phyloP scores from a whole-genome alignment of 1,140 invertebrate genomes.

The Drosophila arizonae region DNA sequence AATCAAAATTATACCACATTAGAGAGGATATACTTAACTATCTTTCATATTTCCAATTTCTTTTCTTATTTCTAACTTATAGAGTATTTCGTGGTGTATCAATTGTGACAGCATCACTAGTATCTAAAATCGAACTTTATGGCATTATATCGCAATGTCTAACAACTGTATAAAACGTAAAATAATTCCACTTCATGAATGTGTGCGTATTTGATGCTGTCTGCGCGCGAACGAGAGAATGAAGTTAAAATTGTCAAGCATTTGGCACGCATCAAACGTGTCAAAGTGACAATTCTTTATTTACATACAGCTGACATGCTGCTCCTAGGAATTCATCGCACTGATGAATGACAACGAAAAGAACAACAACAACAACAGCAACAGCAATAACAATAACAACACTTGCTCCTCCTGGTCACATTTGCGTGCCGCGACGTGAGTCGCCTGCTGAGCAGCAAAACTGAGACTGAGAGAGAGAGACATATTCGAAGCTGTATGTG shows the following conservation, averaged over 20 bases:
- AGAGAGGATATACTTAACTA: too few relatives aligned
- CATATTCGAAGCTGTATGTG: conserved; percentile 21
- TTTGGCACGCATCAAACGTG: conserved; percentile 71
- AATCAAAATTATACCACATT: too few relatives aligned
- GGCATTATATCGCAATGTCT: not conserved
- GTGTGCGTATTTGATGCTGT: conserved; percentile 8
- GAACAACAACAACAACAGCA: conserved; percentile 11
- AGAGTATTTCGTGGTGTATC: not conserved
- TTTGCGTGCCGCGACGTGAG: conserved; percentile 74
- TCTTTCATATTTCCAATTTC: too few relatives aligned
- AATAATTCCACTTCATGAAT: conserved; percentile 19
- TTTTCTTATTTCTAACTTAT: too few relatives aligned
- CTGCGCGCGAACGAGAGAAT: not conserved
- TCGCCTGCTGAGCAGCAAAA: conserved; percentile 46
- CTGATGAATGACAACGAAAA: conserved; percentile 66
- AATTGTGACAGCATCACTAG: not conserved
- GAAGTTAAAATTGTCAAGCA: conserved; percentile 51
- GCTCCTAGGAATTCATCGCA: conserved; percentile 23
- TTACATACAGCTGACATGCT: conserved; percentile 52
- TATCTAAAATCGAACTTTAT: not conserved
- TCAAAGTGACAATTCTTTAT: conserved; percentile 80
- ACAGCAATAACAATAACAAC: conserved; percentile 16
- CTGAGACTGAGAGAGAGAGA: not conserved
- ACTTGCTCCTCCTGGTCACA: conserved; percentile 64
- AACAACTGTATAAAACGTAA: not conserved